A percentile compares a stretch with the other conserved stretches of the same genome.
These are phyloP conservation scores for Embidobia sp. DNA, from an alignment of 2,888 invertebrate species.

Conservation along the genomic window DNA sequence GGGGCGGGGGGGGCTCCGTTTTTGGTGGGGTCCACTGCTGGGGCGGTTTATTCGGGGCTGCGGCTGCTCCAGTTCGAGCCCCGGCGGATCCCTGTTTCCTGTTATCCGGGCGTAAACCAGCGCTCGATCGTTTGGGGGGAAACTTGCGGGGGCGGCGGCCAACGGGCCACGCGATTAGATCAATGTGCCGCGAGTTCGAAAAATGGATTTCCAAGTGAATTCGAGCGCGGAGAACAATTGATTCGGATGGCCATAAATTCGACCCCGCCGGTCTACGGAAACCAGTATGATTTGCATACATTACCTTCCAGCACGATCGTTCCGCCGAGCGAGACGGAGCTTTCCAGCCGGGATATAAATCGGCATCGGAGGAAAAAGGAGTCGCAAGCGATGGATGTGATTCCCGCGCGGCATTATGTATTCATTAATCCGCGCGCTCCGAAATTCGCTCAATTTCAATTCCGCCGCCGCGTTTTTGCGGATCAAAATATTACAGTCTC, in stretches of 20 bases:
- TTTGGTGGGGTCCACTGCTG: too few species aligned
- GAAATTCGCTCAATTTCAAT: conserved; percentile 45
- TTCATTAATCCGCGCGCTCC: conserved; percentile 51
- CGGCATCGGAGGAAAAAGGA: conserved; percentile 51
- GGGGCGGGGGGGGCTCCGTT: too few species aligned
- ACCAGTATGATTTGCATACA: conserved; percentile 67
- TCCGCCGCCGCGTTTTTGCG: conserved; percentile 26
- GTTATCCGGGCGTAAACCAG: conserved; percentile 47
- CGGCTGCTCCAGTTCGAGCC: too few species aligned
- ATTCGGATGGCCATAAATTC: conserved; percentile 65
- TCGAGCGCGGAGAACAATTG: conserved; percentile 65
- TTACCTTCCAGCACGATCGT: conserved; percentile 59
- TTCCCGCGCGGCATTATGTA: conserved; percentile 52
- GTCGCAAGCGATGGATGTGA: conserved; percentile 50
- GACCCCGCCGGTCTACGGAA: conserved; percentile 56
- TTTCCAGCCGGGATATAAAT: conserved; percentile 50
- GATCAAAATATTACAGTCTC: conserved; percentile 31
- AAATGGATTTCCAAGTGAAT: conserved; percentile 66
- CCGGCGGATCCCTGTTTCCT: too few species aligned
- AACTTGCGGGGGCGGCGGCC: conserved; percentile 45
- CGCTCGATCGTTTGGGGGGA: conserved; percentile 32
- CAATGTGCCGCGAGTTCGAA: conserved; percentile 63
- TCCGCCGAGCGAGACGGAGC: conserved; percentile 32
- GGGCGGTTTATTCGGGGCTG: too few species aligned
- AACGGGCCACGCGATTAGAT: conserved; percentile 61